Conservation (phyloP, 2,797 vertebrate genomes). For the Pseudotriccus pelzelni region DNA sequence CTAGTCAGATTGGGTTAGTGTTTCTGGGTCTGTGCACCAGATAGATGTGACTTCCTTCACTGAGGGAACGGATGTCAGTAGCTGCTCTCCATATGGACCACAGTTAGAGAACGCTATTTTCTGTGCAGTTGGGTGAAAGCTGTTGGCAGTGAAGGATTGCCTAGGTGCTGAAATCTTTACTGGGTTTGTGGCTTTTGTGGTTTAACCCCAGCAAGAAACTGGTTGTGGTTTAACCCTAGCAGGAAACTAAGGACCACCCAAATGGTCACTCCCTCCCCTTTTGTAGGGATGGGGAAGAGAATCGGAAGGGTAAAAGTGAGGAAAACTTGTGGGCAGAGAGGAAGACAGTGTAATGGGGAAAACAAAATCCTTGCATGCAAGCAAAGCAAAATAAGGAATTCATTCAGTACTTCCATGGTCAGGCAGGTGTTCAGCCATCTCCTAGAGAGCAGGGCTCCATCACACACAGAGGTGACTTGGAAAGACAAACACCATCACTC, state of each 20-base stretch:
- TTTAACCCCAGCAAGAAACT: background rate
- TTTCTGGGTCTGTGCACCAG: background rate
- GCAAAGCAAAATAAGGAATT: background rate
- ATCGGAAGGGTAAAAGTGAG: background rate
- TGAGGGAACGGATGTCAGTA: background rate
- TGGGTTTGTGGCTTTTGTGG: background rate
- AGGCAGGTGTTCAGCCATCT: background rate
- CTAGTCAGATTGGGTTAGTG: background rate
- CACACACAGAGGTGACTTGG: background rate
- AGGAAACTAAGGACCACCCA: background rate
- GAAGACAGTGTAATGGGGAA: background rate
- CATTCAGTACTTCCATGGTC: background rate
- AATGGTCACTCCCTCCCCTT: background rate
- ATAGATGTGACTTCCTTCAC: background rate
- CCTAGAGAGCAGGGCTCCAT: background rate
- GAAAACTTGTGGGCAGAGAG: background rate
- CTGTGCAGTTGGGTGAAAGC: background rate
- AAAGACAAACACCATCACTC: background rate
- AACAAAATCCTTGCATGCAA: background rate
- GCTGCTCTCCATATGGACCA: background rate
- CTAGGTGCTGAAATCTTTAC: background rate
- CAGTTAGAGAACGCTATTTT: background rate
- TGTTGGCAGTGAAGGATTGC: background rate
- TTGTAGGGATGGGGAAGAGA: background rate
- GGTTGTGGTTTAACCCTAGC: background rate